phyloP scores from a whole-genome alignment of 1,140 invertebrate genomes.

The Heliconius nattereri region DNA sequence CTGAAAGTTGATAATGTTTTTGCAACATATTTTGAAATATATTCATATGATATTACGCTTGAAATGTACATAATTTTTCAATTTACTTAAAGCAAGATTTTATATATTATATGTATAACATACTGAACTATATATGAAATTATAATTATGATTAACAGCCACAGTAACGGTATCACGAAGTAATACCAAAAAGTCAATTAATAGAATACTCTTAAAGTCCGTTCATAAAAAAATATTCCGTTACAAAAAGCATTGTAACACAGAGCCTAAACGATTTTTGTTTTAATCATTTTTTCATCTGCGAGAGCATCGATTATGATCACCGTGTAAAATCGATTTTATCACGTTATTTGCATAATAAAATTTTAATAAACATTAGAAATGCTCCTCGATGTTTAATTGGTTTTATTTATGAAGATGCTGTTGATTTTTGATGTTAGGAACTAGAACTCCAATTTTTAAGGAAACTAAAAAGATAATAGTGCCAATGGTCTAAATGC shows the following conservation, averaged over 20 bases:
- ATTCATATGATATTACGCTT: neutral
- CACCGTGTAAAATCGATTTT: constrained; percentile 53
- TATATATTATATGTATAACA: neutral
- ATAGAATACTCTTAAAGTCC: neutral
- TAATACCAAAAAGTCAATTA: constrained; percentile 1
- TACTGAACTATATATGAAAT: neutral
- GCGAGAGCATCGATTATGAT: constrained; percentile 42
- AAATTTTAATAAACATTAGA: constrained; percentile 49
- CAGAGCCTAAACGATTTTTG: constrained; percentile 30
- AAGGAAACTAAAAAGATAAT: neutral
- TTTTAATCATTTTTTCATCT: constrained; percentile 31
- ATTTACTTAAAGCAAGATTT: neutral
- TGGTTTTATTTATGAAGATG: neutral
- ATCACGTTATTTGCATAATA: constrained; percentile 54
- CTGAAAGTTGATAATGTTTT: neutral
- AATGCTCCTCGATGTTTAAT: constrained; percentile 26
- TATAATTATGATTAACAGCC: neutral
- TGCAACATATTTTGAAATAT: neutral
- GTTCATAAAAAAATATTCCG: constrained; percentile 31
- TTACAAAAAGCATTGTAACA: constrained; percentile 28
- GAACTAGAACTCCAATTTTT: neutral
- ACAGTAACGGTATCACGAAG: neutral
- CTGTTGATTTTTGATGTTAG: constrained; percentile 32
- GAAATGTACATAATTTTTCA: neutral
- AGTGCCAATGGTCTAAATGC: neutral